Conservation (phyloP, 2,113 vertebrate genomes). For the Cynopterus brachyotis region DNA sequence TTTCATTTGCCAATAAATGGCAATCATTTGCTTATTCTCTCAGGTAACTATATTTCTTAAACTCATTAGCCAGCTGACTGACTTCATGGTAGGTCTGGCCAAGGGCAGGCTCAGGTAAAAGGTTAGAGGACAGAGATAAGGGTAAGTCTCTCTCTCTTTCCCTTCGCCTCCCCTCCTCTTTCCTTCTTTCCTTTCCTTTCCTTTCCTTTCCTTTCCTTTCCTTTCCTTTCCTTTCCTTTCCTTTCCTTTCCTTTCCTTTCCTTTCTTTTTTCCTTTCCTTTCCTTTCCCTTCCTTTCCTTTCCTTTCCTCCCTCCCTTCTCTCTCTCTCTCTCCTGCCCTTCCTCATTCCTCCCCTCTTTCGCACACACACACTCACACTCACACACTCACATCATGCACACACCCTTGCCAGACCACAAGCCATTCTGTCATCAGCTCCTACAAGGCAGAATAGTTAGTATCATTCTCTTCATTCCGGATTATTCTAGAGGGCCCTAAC, state of each 20-base stretch:
- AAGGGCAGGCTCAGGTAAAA: not conserved
- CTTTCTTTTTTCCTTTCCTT: not conserved
- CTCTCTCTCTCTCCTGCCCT: not conserved
- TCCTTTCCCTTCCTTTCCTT: not conserved
- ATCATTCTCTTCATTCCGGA: not conserved
- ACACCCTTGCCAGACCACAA: not conserved
- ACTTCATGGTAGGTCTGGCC: not conserved
- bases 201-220: not conserved
- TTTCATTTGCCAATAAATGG: not conserved
- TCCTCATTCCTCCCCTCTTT: not conserved
- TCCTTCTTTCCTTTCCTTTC: not conserved
- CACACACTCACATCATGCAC: not conserved
- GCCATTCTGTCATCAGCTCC: not conserved
- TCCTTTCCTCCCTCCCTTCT: no score
- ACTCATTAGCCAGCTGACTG: not conserved
- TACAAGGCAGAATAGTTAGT: not conserved
- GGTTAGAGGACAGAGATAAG: not conserved
- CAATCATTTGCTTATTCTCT: not conserved
- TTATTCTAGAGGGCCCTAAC: not conserved
- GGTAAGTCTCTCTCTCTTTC: not conserved
- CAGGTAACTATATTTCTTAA: not conserved
- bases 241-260: not conserved
- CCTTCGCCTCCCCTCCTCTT: not conserved
- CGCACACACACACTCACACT: not conserved
- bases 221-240: not conserved